These are phyloP conservation scores for Autographa pulchrina DNA, from an alignment of 2,888 invertebrate species.

Conservation along the genomic window DNA sequence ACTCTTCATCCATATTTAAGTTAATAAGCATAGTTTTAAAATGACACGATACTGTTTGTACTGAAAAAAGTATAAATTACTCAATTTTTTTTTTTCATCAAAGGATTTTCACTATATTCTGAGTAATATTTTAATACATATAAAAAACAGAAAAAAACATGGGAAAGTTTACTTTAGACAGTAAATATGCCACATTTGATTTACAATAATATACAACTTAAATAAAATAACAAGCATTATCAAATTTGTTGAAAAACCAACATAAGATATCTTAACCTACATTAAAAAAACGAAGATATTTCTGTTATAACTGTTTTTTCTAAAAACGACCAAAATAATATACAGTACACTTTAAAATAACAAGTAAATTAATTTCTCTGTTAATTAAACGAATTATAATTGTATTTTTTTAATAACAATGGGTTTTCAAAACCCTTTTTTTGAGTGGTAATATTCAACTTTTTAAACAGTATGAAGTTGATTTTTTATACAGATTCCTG, in stretches of 20 bases:
- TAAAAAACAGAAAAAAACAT: too few species aligned
- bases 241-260: slow-evolving; percentile 32
- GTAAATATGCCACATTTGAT: slow-evolving; percentile 16
- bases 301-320: background rate
- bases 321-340: background rate
- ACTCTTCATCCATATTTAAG: background rate
- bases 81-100: too few species aligned
- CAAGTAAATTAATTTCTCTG: slow-evolving; percentile 23
- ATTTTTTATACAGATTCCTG: slow-evolving; percentile 7
- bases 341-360: slow-evolving; percentile 19
- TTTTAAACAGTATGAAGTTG: background rate
- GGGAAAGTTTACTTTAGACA: background rate
- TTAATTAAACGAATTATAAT: slow-evolving; percentile 25
- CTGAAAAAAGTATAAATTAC: too few species aligned
- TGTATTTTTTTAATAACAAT: slow-evolving; percentile 35
- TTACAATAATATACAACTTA: slow-evolving; percentile 27
- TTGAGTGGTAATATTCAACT: slow-evolving; percentile 30
- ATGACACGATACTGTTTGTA: too few species aligned
- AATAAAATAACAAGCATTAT: slow-evolving; percentile 45
- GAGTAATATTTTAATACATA: too few species aligned
- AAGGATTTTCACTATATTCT: too few species aligned
- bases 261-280: slow-evolving; percentile 15
- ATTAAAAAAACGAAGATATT: slow-evolving; percentile 1
- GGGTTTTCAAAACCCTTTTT: slow-evolving; percentile 27
- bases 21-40: too few species aligned